Conservation (phyloP, 2,797 vertebrate species). For the Peromyscus eremicus region DNA sequence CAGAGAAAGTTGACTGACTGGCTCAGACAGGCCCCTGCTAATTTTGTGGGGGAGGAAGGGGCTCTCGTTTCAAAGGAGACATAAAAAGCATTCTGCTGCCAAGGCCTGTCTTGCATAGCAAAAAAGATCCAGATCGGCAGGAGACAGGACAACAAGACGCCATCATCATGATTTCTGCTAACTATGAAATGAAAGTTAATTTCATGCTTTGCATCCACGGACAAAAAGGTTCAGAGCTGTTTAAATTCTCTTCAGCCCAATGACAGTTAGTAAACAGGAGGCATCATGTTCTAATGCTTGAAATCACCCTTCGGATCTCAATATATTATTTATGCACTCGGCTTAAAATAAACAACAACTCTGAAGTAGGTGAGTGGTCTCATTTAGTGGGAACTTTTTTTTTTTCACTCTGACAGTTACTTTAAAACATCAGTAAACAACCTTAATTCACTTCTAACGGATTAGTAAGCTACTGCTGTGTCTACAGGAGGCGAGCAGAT, state of each 20-base stretch:
- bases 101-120: slow-evolving; percentile 49
- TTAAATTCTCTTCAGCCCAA: slow-evolving; percentile 82
- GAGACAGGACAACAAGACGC: slow-evolving; percentile 64
- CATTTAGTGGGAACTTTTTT: slow-evolving; percentile 70
- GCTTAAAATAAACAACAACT: slow-evolving; percentile 81
- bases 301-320: slow-evolving; percentile 79
- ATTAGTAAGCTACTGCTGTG: slow-evolving; percentile 78
- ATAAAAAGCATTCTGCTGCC: slow-evolving; percentile 28
- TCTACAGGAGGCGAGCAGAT: slow-evolving; percentile 78
- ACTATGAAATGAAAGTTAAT: slow-evolving; percentile 83
- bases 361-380: slow-evolving; percentile 76
- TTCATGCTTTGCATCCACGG: slow-evolving; percentile 81
- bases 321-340: slow-evolving; percentile 83
- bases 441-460: slow-evolving; percentile 80
- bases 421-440: slow-evolving; percentile 84
- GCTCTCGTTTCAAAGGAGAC: slow-evolving; percentile 16
- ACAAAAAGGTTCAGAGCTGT: slow-evolving; percentile 80
- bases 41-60: neutral
- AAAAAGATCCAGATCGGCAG: slow-evolving; percentile 61
- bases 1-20: slow-evolving; percentile 6
- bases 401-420: slow-evolving; percentile 74
- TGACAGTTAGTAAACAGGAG: slow-evolving; percentile 82
- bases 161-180: slow-evolving; percentile 78
- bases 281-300: slow-evolving; percentile 72
- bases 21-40: slow-evolving; percentile 11